Conservation (phyloP, 64 coral and sea anemone species). For the Montipora capricornis region DNA sequence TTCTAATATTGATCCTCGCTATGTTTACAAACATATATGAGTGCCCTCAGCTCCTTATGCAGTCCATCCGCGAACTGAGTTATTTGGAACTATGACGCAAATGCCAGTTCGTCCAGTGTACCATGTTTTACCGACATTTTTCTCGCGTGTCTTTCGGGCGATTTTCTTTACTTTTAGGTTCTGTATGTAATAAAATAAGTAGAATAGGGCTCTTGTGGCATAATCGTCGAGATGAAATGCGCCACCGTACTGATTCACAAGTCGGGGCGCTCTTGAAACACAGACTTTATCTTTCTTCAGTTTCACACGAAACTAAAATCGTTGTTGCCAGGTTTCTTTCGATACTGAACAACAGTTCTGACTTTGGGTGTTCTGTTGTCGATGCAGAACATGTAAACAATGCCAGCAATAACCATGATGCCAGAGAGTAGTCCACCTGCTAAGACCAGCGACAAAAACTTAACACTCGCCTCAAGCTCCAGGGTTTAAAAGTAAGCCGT, state of each 20-base stretch:
- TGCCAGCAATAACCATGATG: neutral
- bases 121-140: too few species aligned
- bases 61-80: too few species aligned
- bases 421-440: neutral
- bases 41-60: too few species aligned
- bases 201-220: too few species aligned
- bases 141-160: too few species aligned
- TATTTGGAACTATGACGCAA: too few species aligned
- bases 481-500: neutral
- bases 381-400: neutral
- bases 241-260: too few species aligned
- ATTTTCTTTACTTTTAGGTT: neutral
- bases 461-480: slow-evolving; percentile 13
- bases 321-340: neutral
- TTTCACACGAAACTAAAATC: neutral
- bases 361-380: neutral
- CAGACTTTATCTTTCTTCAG: neutral
- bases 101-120: too few species aligned
- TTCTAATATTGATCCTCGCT: too few species aligned
- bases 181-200: neutral
- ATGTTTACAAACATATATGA: too few species aligned
- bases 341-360: neutral
- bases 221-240: too few species aligned
- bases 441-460: slow-evolving; percentile 10
- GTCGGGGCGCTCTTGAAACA: too few species aligned